Evolutionary conservation across 2,888 invertebrate species (phyloP), one percentile per base, ranked within the genome.

Genomic region (Helleia helle): DNA sequence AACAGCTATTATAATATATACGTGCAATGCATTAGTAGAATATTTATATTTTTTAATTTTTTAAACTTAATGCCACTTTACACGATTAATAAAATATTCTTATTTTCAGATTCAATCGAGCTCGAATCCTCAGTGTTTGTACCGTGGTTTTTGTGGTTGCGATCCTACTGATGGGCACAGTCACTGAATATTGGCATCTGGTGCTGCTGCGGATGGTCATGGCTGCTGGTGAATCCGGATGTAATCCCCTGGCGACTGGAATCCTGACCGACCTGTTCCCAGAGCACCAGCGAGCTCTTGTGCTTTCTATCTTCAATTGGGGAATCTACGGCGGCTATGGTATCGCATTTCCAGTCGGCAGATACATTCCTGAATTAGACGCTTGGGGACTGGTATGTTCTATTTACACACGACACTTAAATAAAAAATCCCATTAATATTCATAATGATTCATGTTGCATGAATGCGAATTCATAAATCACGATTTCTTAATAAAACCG

Each of bases 241-340:
- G 94, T 68, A 95, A 95, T 76, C 95, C 95, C 0, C 71, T 95
- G 43, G 92, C 94, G 0, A 94, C 94, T 0, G 95, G 95, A 4
- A 90, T 94, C 34, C 84, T 94, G 44, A 92, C 93, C 0, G 94
- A 94, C 61, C 88, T 93, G 58, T 93, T 94, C 63, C 89, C 91
- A 0, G 93, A 93, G 63, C 87, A 89, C 47, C 92, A 94, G 59
- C 87, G 96, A 42, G 96, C 94, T 1, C 73, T 96, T 28, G 96
- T 96, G 8, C 91, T 96, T 87, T 95, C 96, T 1, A 90, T 97
- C 47, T 96, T 96, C 85, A 96, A 96, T 73, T 96, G 96, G 96
- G 96, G 97, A 7, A 96, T 96, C 52, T 97, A 96, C 62, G 94
- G 96, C 22, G 96, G 96, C 2, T 96, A 96, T 56, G 96, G 96